Percentiles rank a stretch among this genome's conserved stretches.
phyloP scores from a whole-genome alignment of 2,888 invertebrate genomes.

The Polymixis lichenea region DNA sequence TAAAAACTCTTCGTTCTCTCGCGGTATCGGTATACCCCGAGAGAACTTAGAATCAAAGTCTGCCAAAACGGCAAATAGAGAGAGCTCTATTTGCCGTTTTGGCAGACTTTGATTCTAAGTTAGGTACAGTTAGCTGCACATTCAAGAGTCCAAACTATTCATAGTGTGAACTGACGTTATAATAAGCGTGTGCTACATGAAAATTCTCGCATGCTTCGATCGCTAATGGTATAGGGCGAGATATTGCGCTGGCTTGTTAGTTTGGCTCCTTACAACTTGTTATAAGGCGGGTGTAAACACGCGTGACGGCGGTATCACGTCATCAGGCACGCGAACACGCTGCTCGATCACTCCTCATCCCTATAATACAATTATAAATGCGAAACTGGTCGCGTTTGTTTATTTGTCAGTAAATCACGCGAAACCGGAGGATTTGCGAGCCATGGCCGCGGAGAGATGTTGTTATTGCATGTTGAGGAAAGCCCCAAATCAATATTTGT shows the following conservation, averaged over 20 bases:
- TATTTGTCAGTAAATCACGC: constrained; percentile 77
- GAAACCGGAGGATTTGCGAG: constrained; percentile 66
- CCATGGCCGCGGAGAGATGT: constrained; percentile 23
- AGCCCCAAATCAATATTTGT: constrained; percentile 42
- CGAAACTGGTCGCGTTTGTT: constrained; percentile 72
- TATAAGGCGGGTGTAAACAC: constrained; percentile 85
- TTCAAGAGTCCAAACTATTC: constrained; percentile 34
- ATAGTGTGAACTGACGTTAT: constrained; percentile 49
- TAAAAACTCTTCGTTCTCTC: neutral
- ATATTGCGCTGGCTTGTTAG: constrained; percentile 83
- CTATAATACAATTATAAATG: constrained; percentile 79
- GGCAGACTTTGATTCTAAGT: neutral
- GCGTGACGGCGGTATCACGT: constrained; percentile 88
- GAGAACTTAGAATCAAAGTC: too few species aligned
- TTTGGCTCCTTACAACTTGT: constrained; percentile 84
- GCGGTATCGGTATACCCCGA: too few species aligned
- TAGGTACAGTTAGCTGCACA: neutral
- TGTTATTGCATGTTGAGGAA: constrained; percentile 41
- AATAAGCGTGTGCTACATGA: constrained; percentile 68
- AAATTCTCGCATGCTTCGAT: constrained; percentile 77
- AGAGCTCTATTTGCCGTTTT: neutral
- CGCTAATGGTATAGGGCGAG: constrained; percentile 70
- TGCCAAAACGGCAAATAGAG: too few species aligned
- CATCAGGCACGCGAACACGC: constrained; percentile 86
- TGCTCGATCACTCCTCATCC: constrained; percentile 80